Evolutionary conservation across 2,888 invertebrate genomes (phyloP).

Genomic region (Mermis nigrescens): DNA sequence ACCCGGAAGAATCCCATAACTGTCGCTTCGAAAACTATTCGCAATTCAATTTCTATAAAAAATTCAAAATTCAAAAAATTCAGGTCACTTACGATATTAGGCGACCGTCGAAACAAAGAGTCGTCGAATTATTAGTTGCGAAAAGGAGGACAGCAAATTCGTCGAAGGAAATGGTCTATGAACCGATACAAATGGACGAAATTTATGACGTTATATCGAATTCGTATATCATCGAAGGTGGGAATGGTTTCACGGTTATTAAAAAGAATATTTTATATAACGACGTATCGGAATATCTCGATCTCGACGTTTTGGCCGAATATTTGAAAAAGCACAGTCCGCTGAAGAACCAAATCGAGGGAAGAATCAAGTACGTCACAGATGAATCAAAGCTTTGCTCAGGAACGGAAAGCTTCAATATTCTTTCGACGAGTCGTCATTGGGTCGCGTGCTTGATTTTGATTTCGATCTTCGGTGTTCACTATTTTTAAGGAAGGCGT

Average conservation of each 20-base stretch:
- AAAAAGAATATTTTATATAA: conserved; percentile 16
- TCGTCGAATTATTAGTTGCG: conserved; percentile 43
- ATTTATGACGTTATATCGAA: conserved; percentile 48
- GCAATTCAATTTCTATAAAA: too few relatives aligned
- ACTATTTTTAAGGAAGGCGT: too few relatives aligned
- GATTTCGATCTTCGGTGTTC: too few relatives aligned
- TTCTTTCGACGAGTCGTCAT: too few relatives aligned
- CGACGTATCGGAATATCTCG: neutral
- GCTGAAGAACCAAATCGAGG: neutral
- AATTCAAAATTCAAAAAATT: too few relatives aligned
- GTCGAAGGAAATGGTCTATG: conserved; percentile 46
- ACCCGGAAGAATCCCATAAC: too few relatives aligned
- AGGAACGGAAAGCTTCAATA: too few relatives aligned
- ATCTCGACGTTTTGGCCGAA: neutral
- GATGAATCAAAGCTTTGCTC: neutral
- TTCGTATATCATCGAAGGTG: conserved; percentile 50
- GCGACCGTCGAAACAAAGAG: conserved; percentile 45
- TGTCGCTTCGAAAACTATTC: too few relatives aligned
- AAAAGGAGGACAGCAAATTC: conserved; percentile 41
- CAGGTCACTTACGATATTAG: conserved; percentile 47
- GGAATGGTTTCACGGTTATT: conserved; percentile 50
- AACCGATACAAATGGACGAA: conserved; percentile 39
- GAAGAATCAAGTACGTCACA: neutral
- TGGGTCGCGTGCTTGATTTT: too few relatives aligned
- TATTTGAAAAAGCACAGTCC: neutral